phyloP scores from a whole-genome alignment of 2,113 vertebrate species.

The Syngnathus scovelli region DNA sequence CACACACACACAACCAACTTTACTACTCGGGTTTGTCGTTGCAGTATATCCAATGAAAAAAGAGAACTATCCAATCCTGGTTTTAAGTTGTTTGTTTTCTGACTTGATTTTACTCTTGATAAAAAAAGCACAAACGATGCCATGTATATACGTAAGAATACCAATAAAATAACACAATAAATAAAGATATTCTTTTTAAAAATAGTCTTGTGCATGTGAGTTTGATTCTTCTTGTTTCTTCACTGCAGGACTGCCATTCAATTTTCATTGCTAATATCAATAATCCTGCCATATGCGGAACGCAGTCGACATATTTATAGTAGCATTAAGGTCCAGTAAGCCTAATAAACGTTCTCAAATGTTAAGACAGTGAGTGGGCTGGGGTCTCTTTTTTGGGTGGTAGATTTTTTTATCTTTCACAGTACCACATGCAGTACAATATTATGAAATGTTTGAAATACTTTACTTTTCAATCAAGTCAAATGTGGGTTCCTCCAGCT shows the following conservation, averaged over 20 bases:
- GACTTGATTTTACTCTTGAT: slow-evolving; percentile 67
- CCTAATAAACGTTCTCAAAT: too few relatives aligned
- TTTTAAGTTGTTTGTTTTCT: slow-evolving; percentile 56
- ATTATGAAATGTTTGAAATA: too few relatives aligned
- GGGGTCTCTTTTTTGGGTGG: too few relatives aligned
- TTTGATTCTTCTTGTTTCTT: too few relatives aligned
- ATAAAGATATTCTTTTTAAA: slow-evolving; percentile 65
- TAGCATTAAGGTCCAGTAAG: too few relatives aligned
- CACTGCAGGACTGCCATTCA: too few relatives aligned
- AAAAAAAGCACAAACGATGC: slow-evolving; percentile 80
- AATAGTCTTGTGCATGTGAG: slow-evolving; percentile 8
- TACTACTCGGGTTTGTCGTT: slow-evolving; percentile 41
- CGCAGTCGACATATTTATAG: too few relatives aligned
- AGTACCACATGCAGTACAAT: too few relatives aligned
- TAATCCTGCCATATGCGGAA: too few relatives aligned
- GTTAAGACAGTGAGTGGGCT: too few relatives aligned
- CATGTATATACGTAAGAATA: slow-evolving; percentile 74
- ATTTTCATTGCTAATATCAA: too few relatives aligned
- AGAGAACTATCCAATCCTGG: slow-evolving; percentile 42
- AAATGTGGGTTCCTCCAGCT: not conserved
- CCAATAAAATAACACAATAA: slow-evolving; percentile 71
- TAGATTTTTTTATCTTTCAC: too few relatives aligned
- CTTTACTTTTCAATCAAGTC: not conserved
- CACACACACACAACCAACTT: slow-evolving; percentile 2
- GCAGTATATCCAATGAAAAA: slow-evolving; percentile 46